Conservation (phyloP, 2,797 vertebrate species). For the Adrianichthys oophorus region DNA sequence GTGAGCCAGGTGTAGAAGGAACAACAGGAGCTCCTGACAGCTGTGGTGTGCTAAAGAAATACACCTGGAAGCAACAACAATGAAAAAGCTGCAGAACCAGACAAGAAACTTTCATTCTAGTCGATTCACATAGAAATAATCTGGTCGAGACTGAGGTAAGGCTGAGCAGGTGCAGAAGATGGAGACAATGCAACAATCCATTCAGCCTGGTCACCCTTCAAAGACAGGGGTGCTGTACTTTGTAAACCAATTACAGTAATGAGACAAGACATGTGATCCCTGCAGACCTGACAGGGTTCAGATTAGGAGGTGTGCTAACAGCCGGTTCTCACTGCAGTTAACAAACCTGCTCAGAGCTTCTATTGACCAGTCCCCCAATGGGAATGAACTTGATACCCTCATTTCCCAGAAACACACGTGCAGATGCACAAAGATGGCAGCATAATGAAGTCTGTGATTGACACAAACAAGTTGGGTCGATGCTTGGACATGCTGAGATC, state of each 20-base stretch:
- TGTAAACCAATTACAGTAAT: conserved; percentile 64
- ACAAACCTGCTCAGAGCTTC: conserved; percentile 65
- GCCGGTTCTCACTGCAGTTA: conserved; percentile 51
- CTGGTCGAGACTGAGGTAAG: conserved; percentile 4
- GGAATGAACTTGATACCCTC: conserved; percentile 58
- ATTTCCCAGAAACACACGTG: conserved; percentile 43
- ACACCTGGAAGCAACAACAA: conserved; percentile 72
- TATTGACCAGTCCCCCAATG: conserved; percentile 30
- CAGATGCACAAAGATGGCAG: conserved; percentile 26
- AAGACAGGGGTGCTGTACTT: conserved; percentile 27
- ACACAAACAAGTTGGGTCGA: conserved; percentile 33
- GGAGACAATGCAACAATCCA: conserved; percentile 20
- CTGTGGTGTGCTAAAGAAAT: conserved; percentile 89
- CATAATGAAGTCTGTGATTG: conserved; percentile 32
- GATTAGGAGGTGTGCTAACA: conserved; percentile 44
- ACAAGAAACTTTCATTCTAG: conserved; percentile 5
- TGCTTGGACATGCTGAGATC: conserved; percentile 33
- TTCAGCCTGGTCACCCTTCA: conserved; percentile 46
- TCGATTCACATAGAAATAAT: conserved; percentile 6
- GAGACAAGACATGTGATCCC: conserved; percentile 58
- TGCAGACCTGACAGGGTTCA: conserved; percentile 33
- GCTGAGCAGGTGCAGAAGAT: conserved; percentile 29
- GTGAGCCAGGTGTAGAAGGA: conserved; percentile 11
- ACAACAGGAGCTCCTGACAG: conserved; percentile 7
- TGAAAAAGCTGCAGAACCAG: conserved; percentile 4